Percentiles rank a stretch among this genome's conserved stretches.
Evolutionary conservation across 2,797 vertebrate species (phyloP).

Genomic region (Neosilurus mollespiculum): DNA sequence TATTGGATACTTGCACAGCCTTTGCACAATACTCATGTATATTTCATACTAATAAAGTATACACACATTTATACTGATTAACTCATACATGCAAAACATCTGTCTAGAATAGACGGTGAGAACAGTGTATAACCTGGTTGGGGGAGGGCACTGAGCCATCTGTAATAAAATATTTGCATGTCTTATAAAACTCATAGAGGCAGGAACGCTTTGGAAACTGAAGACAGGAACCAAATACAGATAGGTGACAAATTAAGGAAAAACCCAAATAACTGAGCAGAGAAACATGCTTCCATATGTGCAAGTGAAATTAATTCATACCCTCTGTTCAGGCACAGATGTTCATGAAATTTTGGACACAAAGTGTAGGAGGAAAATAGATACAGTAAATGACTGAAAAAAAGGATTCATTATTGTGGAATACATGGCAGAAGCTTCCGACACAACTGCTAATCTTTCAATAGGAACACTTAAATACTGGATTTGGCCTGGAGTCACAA

Average conservation of each 20-base stretch:
- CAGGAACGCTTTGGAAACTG: slow-evolving; percentile 14
- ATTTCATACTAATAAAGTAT: background rate
- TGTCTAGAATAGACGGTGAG: background rate
- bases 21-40: background rate
- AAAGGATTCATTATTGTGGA: background rate
- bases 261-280: background rate
- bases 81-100: background rate
- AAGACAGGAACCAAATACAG: slow-evolving; percentile 9
- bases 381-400: background rate
- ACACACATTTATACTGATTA: background rate
- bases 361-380: background rate
- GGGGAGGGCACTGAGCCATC: background rate
- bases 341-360: background rate
- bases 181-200: background rate
- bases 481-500: background rate
- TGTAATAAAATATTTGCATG: slow-evolving; percentile 11
- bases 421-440: background rate
- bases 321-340: background rate
- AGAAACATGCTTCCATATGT: background rate
- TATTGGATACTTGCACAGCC: background rate
- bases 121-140: background rate
- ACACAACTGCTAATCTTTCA: background rate
- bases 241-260: slow-evolving; percentile 15
- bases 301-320: background rate
- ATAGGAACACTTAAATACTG: background rate